These are phyloP conservation scores for Macrotis lagotis DNA, from an alignment of 2,113 vertebrate genomes.

Conservation along the genomic window DNA sequence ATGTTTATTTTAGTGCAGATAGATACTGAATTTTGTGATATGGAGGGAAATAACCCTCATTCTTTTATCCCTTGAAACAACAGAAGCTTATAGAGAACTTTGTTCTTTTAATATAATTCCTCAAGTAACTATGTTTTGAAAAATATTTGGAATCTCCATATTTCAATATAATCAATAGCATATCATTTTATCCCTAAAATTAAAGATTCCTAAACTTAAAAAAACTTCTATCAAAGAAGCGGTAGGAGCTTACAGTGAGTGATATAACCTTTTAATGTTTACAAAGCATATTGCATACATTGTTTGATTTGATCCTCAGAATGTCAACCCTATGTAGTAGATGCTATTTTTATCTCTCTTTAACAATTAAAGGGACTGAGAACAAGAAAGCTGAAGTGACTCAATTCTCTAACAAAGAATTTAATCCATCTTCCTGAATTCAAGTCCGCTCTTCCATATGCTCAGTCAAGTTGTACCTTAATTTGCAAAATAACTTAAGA, in stretches of 20 bases:
- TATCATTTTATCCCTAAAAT: not conserved
- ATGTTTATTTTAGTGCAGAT: not conserved
- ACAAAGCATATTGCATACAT: not conserved
- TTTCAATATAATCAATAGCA: not conserved
- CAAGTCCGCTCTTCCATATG: not conserved
- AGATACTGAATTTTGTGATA: not conserved
- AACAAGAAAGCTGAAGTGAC: not conserved
- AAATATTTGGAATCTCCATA: not conserved
- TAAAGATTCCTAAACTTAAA: not conserved
- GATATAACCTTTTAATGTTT: not conserved
- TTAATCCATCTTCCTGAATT: not conserved
- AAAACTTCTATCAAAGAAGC: not conserved
- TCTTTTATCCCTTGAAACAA: not conserved
- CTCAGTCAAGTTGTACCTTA: not conserved
- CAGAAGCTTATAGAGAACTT: not conserved
- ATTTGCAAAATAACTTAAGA: not conserved
- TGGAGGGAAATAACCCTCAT: not conserved
- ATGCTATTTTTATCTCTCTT: not conserved
- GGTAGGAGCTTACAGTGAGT: not conserved
- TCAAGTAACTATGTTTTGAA: not conserved
- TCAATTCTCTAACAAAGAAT: not conserved
- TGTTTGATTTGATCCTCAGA: not conserved
- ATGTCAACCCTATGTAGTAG: not conserved
- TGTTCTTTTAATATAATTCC: not conserved
- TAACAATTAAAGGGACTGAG: not conserved